phyloP scores from a whole-genome alignment of 2,797 vertebrate species.

The Cyprinodon diabolis region DNA sequence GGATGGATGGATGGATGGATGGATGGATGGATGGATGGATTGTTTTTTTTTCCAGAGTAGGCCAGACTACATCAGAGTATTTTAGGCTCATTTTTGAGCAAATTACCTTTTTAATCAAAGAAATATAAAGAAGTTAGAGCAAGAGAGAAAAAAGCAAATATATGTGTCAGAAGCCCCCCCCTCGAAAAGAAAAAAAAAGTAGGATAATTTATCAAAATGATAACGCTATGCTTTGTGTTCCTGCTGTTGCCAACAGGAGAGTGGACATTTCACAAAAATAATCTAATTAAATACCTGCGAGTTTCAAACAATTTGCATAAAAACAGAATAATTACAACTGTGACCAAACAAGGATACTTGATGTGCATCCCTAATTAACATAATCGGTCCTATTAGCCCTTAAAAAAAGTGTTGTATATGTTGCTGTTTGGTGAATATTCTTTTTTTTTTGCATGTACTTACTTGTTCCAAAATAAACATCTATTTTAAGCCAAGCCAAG shows the following conservation, averaged over 20 bases:
- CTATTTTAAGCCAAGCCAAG: not conserved
- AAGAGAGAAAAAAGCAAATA: not conserved
- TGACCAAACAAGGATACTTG: not conserved
- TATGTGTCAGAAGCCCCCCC: not conserved
- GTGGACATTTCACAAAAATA: not conserved
- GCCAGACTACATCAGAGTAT: too few relatives aligned
- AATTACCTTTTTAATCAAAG: too few relatives aligned
- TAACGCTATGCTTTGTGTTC: not conserved
- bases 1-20: too few relatives aligned
- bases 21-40: not conserved
- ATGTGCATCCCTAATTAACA: not conserved
- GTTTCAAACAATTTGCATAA: not conserved
- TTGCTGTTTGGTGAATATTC: not conserved
- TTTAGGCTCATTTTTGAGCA: too few relatives aligned
- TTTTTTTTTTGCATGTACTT: not conserved
- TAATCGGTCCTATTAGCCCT: not conserved
- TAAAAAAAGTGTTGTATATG: not conserved
- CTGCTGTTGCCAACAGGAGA: not conserved
- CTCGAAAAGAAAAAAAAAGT: not conserved
- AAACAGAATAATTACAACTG: not conserved
- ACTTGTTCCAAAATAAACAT: not conserved
- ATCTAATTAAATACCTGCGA: conserved; percentile 4
- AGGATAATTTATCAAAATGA: not conserved
- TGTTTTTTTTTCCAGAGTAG: too few relatives aligned
- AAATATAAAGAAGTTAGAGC: too few relatives aligned